Evolutionary conservation across 2,113 vertebrate genomes (phyloP).

Genomic region (Scopus umbretta): DNA sequence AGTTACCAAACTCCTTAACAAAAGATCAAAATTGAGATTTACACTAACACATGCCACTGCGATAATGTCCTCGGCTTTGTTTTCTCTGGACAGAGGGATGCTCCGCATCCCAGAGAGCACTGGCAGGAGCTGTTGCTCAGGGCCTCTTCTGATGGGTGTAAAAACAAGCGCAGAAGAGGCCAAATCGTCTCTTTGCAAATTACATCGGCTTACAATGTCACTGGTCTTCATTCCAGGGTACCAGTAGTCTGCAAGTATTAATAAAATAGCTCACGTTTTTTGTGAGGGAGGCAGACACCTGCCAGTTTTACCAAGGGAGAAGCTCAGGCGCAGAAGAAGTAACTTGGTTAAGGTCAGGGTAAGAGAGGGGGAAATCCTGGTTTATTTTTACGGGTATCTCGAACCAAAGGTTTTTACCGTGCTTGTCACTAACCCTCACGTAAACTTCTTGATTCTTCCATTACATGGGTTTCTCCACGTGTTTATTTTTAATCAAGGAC

Average conservation of each 20-base stretch:
- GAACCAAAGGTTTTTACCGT: neutral
- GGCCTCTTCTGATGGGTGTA: neutral
- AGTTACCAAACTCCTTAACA: no score
- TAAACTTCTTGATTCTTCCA: neutral
- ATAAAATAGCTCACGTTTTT: neutral
- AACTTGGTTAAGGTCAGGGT: neutral
- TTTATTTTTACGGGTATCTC: neutral
- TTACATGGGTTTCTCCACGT: rapidly evolving
- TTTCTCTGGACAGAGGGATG: neutral
- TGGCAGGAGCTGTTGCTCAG: neutral
- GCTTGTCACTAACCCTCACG: neutral
- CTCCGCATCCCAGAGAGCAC: neutral
- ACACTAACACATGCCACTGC: rapidly evolving
- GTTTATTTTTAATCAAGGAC: neutral
- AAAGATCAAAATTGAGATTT: neutral
- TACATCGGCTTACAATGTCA: rapidly evolving
- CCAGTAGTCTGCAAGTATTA: neutral
- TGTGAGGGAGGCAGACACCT: neutral
- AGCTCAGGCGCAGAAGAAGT: neutral
- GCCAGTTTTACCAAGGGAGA: neutral
- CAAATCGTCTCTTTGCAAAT: neutral
- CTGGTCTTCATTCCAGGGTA: neutral
- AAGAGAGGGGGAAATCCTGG: neutral
- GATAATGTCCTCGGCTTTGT: rapidly evolving
- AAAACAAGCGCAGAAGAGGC: neutral